Evolutionary conservation across 1,140 invertebrate species (phyloP).

Genomic region (Papilio machaon): DNA sequence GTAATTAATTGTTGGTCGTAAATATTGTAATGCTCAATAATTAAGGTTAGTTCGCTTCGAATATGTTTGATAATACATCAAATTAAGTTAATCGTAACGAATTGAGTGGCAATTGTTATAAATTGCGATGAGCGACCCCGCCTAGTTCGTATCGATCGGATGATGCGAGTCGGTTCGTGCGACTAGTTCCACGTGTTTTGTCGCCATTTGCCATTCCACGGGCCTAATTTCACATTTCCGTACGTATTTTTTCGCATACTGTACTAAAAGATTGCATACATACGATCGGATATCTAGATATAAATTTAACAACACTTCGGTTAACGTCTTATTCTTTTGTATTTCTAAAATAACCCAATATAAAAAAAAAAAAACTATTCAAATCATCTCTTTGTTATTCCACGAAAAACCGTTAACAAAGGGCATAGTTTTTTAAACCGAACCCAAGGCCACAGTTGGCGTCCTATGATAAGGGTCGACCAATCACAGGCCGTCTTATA

Average conservation of each 20-base stretch:
- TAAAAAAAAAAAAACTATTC: neutral
- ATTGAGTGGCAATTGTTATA: neutral
- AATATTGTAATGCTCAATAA: neutral
- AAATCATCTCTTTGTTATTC: neutral
- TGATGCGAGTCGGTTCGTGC: constrained; percentile 22
- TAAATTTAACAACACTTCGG: neutral
- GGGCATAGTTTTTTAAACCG: constrained; percentile 60
- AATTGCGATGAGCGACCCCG: constrained; percentile 19
- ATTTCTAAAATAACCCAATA: neutral
- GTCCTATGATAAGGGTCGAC: constrained; percentile 74
- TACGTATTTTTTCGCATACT: constrained; percentile 42
- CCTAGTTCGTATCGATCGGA: constrained; percentile 48
- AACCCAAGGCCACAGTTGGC: constrained; percentile 62
- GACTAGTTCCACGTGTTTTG: constrained; percentile 57
- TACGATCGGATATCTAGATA: neutral
- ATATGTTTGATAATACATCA: neutral
- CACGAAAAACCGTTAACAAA: constrained; percentile 63
- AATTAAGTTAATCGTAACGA: neutral
- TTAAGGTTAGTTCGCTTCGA: constrained; percentile 2
- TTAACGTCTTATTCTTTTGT: neutral
- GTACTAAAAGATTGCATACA: neutral
- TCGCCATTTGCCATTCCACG: constrained; percentile 46
- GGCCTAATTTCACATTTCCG: constrained; percentile 41
- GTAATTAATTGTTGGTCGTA: neutral
- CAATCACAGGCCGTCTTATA: constrained; percentile 63